A percentile compares a stretch with the other conserved stretches of the same genome.
These are phyloP conservation scores for Mimachlamys varia DNA, from an alignment of 2,888 invertebrate genomes.

Conservation along the genomic window DNA sequence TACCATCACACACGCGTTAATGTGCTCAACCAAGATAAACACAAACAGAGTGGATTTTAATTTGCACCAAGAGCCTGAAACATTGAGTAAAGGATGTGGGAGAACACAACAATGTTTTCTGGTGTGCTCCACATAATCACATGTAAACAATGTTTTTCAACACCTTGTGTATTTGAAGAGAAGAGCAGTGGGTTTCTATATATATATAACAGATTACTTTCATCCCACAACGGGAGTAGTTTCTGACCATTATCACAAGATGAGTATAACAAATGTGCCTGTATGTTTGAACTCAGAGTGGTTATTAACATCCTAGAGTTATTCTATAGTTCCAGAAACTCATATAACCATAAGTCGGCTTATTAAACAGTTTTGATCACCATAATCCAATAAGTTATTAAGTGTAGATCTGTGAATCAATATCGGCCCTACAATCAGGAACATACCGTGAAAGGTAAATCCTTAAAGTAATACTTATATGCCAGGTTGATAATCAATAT, in stretches of 20 bases:
- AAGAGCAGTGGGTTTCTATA: neutral
- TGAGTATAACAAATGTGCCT: neutral
- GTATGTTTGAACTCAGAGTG: neutral
- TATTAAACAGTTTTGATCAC: neutral
- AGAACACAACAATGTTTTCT: neutral
- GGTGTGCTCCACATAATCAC: neutral
- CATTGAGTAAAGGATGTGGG: neutral
- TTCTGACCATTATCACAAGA: neutral
- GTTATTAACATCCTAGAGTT: neutral
- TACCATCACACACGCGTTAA: neutral
- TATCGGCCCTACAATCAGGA: neutral
- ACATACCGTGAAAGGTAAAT: neutral
- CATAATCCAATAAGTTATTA: neutral
- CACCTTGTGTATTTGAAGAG: neutral
- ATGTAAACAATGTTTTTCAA: slow-evolving; percentile 14
- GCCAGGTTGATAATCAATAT: neutral
- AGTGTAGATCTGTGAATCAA: neutral
- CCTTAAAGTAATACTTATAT: slow-evolving; percentile 16
- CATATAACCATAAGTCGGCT: neutral
- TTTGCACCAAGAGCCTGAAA: neutral
- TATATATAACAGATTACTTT: neutral
- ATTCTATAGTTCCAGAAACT: neutral
- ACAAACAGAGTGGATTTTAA: neutral
- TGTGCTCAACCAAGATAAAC: neutral
- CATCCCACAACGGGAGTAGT: neutral